Base-by-base conservation (phyloP, 2,797 vertebrate genomes). In the Phrynocephalus vlangalii region DNA sequence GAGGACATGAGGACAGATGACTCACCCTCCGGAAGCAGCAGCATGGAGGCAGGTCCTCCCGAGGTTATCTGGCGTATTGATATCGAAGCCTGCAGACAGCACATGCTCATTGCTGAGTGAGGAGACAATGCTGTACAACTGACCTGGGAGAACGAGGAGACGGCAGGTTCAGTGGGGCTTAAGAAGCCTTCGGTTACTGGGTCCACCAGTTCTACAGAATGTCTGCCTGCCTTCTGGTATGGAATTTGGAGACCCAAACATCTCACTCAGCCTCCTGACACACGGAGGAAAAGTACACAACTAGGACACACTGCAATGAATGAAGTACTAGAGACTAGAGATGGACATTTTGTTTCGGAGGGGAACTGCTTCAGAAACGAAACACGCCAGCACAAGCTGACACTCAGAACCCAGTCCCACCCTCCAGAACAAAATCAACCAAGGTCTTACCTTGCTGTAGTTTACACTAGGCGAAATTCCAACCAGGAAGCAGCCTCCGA, bases 91-190 rank as follows among this genome's bases (percentile, higher is more conserved):
- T 93, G 98, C 98, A 0, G 98, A 99, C 92, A 99, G 98, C 91
- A 99, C 97, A 3, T 98, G 98, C 97, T 99, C 99, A 18, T 99
- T 99, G 96, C 99, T 99, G 97, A 99, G 98, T 79, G 98, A 99
- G 94, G 98, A 98, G 93, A 99, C 99, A 88, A 99, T 99, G 96
- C 99, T 99, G 96, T 99, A 99, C 97, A 99, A 97, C 98, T 99
- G 99, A 98, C 99, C 98, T 99, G 94, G 1, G 26, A 66, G 28
- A 66, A 89, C 22, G 1, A 6, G 44, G 30, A 70, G 50, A 70
- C 8, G 3, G 10, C 0, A n/a, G 28, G 44, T 2, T 24, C 48
- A 71, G 76, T 6, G 24, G 22, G 0, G 9, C 68, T 1, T 50
- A 75, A 33, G 2, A 5, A 8, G 1, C 5, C 0, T 56, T 68